Base-by-base conservation (phyloP, 2,113 vertebrate species). In the Nannobrachium achirus region DNA sequence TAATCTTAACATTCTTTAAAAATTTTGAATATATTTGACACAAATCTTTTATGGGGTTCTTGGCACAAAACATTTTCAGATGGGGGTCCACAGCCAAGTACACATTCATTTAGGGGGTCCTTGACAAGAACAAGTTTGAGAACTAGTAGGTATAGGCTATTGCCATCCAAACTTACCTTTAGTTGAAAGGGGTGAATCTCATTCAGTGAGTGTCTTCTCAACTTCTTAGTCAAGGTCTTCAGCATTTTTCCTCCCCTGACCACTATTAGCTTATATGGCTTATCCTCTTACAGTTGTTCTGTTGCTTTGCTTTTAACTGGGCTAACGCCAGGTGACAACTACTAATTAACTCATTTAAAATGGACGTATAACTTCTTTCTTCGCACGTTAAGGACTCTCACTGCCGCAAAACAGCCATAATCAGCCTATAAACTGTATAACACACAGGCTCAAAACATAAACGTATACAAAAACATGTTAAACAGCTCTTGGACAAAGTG, bases 101-200 rank as follows among this genome's bases (percentile, higher is more conserved):
- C 25, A 33, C 3, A 33, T 33, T 33, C n/a, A n/a, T n/a, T n/a
- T n/a, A n/a, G 25, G 25, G 25, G 25, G 25, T 33, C 25, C 25
- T 33, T 33, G 25, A 33, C 25, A 33, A 4, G 25, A 33, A 33
- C 3, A 33, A 5, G 25, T 33, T 33, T 5, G 25, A 33, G 25
- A 33, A 33, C 25, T 5, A 33, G n/a, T n/a, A n/a, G n/a, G n/a
- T n/a, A n/a, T n/a, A n/a, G n/a, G n/a, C n/a, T 41, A 48, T 33
- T 2, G 13, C 10, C 18, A 55, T 19, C 52, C 1, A 56, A 49
- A 71, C 92, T 93, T 90, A 97, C 95, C 95, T 97, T 96, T 1
- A 96, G 82, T 57, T 97, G 95, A 79, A 95, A 96, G 60, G 95
- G 94, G 0, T 95, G 95, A 5, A 95, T 94, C 82, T 97, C 95